Conservation (phyloP, 2,888 invertebrate genomes). For the Tiphia femorata region DNA sequence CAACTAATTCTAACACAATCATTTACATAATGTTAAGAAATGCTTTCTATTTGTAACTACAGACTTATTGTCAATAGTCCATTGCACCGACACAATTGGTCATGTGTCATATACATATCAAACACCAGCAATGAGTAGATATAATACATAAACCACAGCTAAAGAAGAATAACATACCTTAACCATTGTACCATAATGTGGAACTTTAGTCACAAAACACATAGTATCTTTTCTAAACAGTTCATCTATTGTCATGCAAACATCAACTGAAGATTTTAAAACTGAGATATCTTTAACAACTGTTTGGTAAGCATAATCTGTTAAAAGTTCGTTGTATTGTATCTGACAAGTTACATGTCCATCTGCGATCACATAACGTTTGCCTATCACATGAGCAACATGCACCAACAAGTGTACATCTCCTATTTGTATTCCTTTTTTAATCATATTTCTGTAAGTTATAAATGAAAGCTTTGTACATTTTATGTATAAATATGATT, state of each 20-base stretch:
- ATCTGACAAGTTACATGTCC: constrained; percentile 78
- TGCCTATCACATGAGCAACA: constrained; percentile 80
- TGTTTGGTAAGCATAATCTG: constrained; percentile 80
- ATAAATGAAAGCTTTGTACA: no score
- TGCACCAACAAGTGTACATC: constrained; percentile 77
- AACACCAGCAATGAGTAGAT: no score
- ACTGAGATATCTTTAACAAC: constrained; percentile 72
- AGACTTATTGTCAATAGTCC: no score
- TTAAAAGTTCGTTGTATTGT: constrained; percentile 76
- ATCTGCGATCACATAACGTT: constrained; percentile 74
- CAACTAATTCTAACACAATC: no score
- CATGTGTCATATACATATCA: no score
- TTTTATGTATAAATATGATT: no score
- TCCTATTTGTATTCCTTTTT: constrained; percentile 80
- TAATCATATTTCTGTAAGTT: constrained; percentile 6
- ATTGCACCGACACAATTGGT: no score
- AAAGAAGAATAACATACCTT: no score
- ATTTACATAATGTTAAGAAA: no score
- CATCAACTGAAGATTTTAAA: constrained; percentile 65
- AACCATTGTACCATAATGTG: constrained; percentile 86
- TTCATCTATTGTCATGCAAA: constrained; percentile 71
- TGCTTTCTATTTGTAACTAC: no score
- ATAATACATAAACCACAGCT: no score
- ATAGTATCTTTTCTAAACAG: constrained; percentile 78
- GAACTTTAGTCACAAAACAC: constrained; percentile 84